Evolutionary conservation across 2,113 vertebrate species (phyloP).

Genomic region (Picathartes gymnocephalus): DNA sequence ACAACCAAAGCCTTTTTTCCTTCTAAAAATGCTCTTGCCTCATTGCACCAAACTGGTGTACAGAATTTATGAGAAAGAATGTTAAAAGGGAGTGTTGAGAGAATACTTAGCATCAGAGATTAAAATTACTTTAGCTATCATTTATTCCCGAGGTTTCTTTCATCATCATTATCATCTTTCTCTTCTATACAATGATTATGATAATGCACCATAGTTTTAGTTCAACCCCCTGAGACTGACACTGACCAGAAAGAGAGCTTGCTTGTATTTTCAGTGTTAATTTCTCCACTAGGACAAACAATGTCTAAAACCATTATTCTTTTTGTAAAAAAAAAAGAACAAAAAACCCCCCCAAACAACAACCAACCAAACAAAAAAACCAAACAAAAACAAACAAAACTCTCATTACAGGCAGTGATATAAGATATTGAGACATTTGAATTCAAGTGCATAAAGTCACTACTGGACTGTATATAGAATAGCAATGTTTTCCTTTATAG

Average conservation of each 20-base stretch:
- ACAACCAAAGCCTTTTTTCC: not conserved
- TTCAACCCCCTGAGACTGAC: not conserved
- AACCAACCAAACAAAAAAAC: no score
- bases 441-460: not conserved
- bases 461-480: not conserved
- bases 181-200: not conserved
- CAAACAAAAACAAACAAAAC: no score
- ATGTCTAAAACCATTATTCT: not conserved
- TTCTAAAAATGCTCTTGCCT: not conserved
- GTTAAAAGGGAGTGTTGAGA: not conserved
- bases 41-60: not conserved
- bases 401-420: not conserved
- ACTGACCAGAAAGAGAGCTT: not conserved
- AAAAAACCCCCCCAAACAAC: not conserved
- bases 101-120: not conserved
- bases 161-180: not conserved
- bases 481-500: not conserved
- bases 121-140: not conserved
- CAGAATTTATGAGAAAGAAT: not conserved
- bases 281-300: not conserved
- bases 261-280: not conserved
- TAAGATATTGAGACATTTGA: not conserved
- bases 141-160: not conserved
- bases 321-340: not conserved
- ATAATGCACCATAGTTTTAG: not conserved